A percentile compares a stretch with the other conserved stretches of the same genome.
phyloP scores from a whole-genome alignment of 1,140 invertebrate species.

The Globodera rostochiensis region DNA sequence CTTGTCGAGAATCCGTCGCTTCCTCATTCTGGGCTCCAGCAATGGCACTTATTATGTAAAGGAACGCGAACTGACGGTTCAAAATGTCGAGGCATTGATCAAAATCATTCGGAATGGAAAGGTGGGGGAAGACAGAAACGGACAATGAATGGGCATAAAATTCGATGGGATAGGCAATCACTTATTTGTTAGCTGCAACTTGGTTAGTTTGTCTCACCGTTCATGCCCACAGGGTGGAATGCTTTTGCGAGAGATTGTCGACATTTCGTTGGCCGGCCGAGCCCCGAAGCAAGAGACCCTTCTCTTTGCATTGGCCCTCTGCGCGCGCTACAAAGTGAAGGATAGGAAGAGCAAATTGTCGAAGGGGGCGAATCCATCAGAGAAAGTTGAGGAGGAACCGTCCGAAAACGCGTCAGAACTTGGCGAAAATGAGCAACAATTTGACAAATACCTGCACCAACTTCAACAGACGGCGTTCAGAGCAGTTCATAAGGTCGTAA shows the following conservation, averaged over 20 bases:
- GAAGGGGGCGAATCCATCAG: background rate
- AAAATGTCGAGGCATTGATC: conserved; percentile 59
- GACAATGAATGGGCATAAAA: no score
- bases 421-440: conserved; percentile 11
- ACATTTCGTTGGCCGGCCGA: conserved; percentile 64
- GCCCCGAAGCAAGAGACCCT: conserved; percentile 58
- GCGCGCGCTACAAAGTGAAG: conserved; percentile 52
- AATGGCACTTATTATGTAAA: conserved; percentile 63
- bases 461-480: conserved; percentile 44
- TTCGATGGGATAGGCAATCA: no score
- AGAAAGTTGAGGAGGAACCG: background rate
- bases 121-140: no score
- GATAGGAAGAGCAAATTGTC: conserved; percentile 27
- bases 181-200: no score
- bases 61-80: conserved; percentile 58
- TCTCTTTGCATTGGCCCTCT: conserved; percentile 66
- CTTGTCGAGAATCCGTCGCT: conserved; percentile 63
- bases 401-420: conserved; percentile 19
- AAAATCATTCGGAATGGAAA: conserved; percentile 61
- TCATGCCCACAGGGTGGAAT: conserved; percentile 49
- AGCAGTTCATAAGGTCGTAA: conserved; percentile 24
- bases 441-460: conserved; percentile 38
- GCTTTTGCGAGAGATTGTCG: conserved; percentile 59
- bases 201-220: no score
- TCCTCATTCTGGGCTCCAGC: conserved; percentile 64